Base-by-base conservation (phyloP, 2,113 vertebrate genomes). In the Ciconia boyciana region DNA sequence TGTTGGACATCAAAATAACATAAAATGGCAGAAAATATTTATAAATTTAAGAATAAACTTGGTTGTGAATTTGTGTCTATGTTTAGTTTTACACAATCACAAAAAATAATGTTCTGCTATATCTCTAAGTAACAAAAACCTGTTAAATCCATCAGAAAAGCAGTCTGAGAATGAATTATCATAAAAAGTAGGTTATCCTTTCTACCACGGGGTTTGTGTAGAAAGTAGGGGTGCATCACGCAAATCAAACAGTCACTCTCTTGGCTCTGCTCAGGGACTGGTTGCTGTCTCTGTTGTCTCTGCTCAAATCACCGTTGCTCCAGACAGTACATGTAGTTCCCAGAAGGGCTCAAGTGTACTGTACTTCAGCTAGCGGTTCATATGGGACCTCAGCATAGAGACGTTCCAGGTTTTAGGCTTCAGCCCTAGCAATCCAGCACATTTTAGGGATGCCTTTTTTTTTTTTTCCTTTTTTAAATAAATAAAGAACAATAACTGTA, bases 181-280 rank as follows among this genome's bases (percentile, higher is more conserved):
- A 4, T 68, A 28, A 70, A 80, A 83, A 86, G 16, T 7, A 89
- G 31, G 31, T 34, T 36, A 60, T 28, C 7, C 20, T 68, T 81
- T 54, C 19, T 26, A 13, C 13, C 29, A 28, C 0, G 0, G 34
- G 25, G 7, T 41, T 71, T 34, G 24, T 55, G 41, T 24, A 75
- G 43, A 68, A 84, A 44, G 24, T 48, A 11, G n/a, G 21, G 13
- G 9, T 43, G 26, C 39, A 61, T 43, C 52, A 51, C 14, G 43
- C 9, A 58, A 46, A 49, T 61, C 28, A 64, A 41, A 49, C 13
- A 17, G 31, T 46, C 39, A 6, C 9, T 52, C 44, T 65, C 16
- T 7, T 62, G 51, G 46, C 68, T 69, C 34, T 66, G 28, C 46
- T 55, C 10, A 54, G 19, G 36, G 39, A 55, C 48, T 0, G 0